Base-by-base conservation (phyloP, 1,140 invertebrate species). In the Saccostrea glomerata region DNA sequence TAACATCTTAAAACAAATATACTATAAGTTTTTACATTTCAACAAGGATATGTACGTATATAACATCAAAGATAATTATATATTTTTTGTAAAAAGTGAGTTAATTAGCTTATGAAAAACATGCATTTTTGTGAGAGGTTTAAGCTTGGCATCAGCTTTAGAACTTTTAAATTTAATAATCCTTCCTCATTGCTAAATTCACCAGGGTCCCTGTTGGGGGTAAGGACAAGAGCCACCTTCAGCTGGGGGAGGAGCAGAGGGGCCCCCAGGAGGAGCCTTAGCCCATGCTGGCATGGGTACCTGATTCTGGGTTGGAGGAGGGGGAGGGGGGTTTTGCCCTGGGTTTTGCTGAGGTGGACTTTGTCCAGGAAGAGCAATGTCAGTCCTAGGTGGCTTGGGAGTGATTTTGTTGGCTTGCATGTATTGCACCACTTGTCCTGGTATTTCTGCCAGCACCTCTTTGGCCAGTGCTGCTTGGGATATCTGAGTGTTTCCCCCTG, bases 401-500 rank as follows among this genome's bases (percentile, higher is more conserved):
- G 92, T 91, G 23, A 96, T 94, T 23, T 94, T 94, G 82, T 94
- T 94, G 66, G 93, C 94, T 58, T 96, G 96, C 96, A 97, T 97
- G 92, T 95, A 97, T 0, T 95, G 93, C 30, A 96, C 91, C 60
- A 97, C 94, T 91, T 97, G 96, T 25, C 95, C 95, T 4, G 96
- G 96, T 36, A 97, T 95, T 93, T 97, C 96, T 9, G 96, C 96
- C 15, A 97, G 91, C 6, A 97, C 96, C 91, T 96, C 96, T 91
- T 96, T 96, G 0, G 96, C 96, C 86, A 97, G 93, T 70, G 94
- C 91, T 20, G 94, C 93, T 89, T 95, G 91, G 36, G 88, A 91
- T 56, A 91, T 84, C 2, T 87, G 86, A 55, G 92, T 87, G 87
- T 93, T 91, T 12, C 89, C 58, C 0, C 90, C 90, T 2, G 15